Evolutionary conservation across 2,888 invertebrate genomes (phyloP).

Genomic region (Candidula unifasciata): DNA sequence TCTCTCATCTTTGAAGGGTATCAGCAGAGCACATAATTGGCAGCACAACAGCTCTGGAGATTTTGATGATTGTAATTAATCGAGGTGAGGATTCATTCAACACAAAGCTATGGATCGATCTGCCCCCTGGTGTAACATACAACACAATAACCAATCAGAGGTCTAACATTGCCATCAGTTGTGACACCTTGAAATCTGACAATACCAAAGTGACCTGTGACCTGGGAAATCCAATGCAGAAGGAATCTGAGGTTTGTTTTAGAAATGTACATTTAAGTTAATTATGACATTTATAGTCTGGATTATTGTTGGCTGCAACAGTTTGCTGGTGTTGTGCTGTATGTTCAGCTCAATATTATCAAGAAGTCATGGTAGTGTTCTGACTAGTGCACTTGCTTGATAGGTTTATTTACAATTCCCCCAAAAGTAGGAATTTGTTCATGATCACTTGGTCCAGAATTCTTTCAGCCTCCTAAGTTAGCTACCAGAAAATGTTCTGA

Average conservation of each 20-base stretch:
- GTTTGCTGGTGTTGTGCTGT: no score
- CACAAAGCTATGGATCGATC: constrained; percentile 84
- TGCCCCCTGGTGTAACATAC: constrained; percentile 88
- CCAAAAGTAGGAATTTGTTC: no score
- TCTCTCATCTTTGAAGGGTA: constrained; percentile 56
- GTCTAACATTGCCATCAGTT: constrained; percentile 83
- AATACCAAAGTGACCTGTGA: constrained; percentile 89
- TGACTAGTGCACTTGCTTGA: no score
- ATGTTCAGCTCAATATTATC: no score
- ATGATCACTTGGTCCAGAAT: no score
- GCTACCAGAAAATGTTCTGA: no score
- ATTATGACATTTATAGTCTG: no score
- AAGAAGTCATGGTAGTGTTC: no score
- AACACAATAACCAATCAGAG: constrained; percentile 79
- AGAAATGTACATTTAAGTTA: no score
- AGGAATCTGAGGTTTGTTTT: constrained; percentile 62
- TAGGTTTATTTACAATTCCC: no score
- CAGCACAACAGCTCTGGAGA: constrained; percentile 85
- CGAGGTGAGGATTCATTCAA: constrained; percentile 95
- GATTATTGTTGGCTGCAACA: no score
- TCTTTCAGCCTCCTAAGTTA: no score
- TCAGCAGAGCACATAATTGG: constrained; percentile 66
- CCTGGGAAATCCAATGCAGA: constrained; percentile 91
- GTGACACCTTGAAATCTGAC: constrained; percentile 82
- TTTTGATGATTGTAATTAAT: constrained; percentile 91